A percentile compares a stretch with the other conserved stretches of the same genome.
Conservation (phyloP, 1,140 invertebrate genomes). For the Intoshia linei region DNA sequence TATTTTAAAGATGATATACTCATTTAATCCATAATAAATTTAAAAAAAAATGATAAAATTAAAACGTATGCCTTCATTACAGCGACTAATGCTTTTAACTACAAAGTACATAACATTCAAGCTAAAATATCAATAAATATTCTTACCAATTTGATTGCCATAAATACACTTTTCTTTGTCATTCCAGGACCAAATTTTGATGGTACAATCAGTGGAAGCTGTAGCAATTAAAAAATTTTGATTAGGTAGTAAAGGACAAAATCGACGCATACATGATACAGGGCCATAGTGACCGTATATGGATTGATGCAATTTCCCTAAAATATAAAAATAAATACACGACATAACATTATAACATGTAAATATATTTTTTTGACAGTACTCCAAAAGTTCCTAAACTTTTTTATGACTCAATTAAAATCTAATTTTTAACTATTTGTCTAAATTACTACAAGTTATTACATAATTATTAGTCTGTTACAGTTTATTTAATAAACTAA, state of each 20-base stretch:
- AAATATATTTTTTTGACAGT: not conserved
- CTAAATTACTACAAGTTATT: not conserved
- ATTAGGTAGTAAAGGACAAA: constrained; percentile 88
- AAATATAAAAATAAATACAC: constrained; percentile 10
- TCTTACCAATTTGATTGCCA: constrained; percentile 34
- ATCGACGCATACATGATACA: constrained; percentile 48
- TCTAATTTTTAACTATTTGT: not conserved
- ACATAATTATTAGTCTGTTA: not conserved
- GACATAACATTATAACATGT: not conserved
- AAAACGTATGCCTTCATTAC: no score
- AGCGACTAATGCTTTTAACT: no score
- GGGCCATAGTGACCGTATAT: constrained; percentile 92
- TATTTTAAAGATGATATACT: no score
- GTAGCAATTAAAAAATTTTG: constrained; percentile 93
- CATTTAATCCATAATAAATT: no score
- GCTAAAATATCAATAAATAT: no score
- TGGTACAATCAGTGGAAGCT: constrained; percentile 78
- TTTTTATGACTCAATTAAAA: not conserved
- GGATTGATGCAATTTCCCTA: constrained; percentile 82
- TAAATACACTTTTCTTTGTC: constrained; percentile 70
- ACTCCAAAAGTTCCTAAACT: not conserved
- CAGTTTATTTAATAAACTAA: not conserved
- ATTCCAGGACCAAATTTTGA: constrained; percentile 90
- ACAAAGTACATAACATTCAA: no score
- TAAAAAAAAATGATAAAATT: no score